These are phyloP conservation scores for Penelope pileata DNA, from an alignment of 2,113 vertebrate species.

Conservation along the genomic window DNA sequence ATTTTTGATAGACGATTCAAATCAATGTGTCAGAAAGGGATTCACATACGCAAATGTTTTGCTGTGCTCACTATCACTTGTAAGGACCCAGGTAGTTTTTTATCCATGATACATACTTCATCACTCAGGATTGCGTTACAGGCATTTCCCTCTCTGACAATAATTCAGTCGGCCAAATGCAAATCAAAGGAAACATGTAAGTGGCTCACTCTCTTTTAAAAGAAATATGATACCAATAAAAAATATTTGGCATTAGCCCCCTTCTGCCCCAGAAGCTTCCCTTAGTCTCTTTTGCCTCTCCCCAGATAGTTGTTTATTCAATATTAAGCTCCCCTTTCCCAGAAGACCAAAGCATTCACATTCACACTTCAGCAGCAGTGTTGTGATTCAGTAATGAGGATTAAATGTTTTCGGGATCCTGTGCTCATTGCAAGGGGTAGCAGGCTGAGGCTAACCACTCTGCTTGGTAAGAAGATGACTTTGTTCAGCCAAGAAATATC, in stretches of 20 bases:
- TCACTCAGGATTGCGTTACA: background rate
- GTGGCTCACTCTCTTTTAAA: conserved; percentile 3
- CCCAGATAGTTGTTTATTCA: conserved; percentile 24
- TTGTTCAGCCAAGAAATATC: conserved; percentile 18
- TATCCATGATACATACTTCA: background rate
- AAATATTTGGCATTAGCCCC: conserved; percentile 40
- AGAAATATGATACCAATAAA: background rate
- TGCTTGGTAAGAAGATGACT: conserved; percentile 44
- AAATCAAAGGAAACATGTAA: conserved; percentile 33
- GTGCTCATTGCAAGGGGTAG: background rate
- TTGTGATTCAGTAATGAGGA: conserved; percentile 41
- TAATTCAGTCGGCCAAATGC: conserved; percentile 24
- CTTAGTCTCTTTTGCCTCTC: conserved; percentile 2
- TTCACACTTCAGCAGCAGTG: conserved; percentile 18
- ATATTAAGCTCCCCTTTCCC: conserved; percentile 44
- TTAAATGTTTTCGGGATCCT: conserved; percentile 5
- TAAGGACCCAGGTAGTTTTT: background rate
- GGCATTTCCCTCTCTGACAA: background rate
- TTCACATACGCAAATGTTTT: background rate
- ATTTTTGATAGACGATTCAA: background rate
- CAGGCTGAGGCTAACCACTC: background rate
- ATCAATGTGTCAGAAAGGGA: background rate
- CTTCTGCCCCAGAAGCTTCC: conserved; percentile 21
- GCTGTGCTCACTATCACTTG: background rate
- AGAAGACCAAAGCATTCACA: background rate